Base-by-base conservation (phyloP, 2,797 vertebrate genomes). In the Calcarius lapponicus region DNA sequence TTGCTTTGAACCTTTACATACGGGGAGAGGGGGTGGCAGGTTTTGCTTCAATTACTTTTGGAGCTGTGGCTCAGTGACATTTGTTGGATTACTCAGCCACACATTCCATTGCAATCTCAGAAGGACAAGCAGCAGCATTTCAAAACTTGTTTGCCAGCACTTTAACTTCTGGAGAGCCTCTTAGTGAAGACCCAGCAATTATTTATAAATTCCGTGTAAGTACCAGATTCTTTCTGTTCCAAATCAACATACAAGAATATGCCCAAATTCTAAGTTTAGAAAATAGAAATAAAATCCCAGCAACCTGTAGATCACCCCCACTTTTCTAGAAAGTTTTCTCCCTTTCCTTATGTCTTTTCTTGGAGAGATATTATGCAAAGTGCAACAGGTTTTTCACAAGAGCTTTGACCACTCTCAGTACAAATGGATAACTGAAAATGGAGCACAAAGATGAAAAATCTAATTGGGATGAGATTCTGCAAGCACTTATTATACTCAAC, bases 11-110 rank as follows among this genome's bases (percentile, higher is more conserved):
- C 5, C 31, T 58, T 54, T 48, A 22, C 15, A 11, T 31, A 24
- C 2, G 6, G 14, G 14, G 3, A 8, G n/a, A 3, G 8, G 6
- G 6, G 29, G 6, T 53, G 17, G 28, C 19, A 43, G 11, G 31
- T 38, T 74, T 76, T 32, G 2, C 19, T 79, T 48, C 56, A 21
- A 4, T 91, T 84, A 88, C 19, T 17, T 25, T 54, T 62, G 32
- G 13, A 80, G 42, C 47, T 64, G 19, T 61, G 48, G 70, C 36
- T 71, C 62, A 36, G 32, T 34, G 48, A 65, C 20, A 50, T 86
- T 72, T 84, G 11, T 82, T 32, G 36, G 22, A n/a, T 73, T 50
- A 28, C 17, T 65, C 65, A 74, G 34, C 32, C 47, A 85, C 15
- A 34, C 3, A 32, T 50, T 60, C 42, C 40, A 34, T 2, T 58